Base-by-base conservation (phyloP, 1,140 invertebrate genomes). In the Drosophila bipectinata region DNA sequence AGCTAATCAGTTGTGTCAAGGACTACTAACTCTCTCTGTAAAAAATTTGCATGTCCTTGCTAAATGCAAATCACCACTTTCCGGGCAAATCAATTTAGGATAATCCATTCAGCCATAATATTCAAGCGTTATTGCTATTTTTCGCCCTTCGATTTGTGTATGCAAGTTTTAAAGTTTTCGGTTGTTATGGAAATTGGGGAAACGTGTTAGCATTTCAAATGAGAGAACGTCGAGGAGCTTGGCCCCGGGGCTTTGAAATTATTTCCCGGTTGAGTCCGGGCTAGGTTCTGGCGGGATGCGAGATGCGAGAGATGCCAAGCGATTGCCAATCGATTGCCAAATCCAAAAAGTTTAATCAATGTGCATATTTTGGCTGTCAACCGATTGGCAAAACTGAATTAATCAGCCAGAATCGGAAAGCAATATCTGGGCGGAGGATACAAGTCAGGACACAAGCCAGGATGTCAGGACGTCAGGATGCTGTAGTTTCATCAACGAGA, bases 121-220 rank as follows among this genome's bases (percentile, higher is more conserved):
- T 52, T 9, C 39, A 15, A 15, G 8, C 48, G 56, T 39, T 60
- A 51, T 68, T 76, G 49, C 39, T 14, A 67, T 54, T 58, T 53
- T 58, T 57, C 55, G 49, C 60, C 51, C 59, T 73, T 63, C 39
- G 60, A 53, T 66, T 58, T 74, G 63, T 73, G 51, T 62, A 51
- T 73, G 52, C 37, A 63, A 74, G 59, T 54, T 76, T 75, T 76
- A 75, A 76, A 76, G 61, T 76, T 76, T 76, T 67, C 48, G 72
- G 53, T 54, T 75, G 62, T 67, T 54, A 75, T 74, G 53, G 62
- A 58, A 58, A 75, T 67, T 59, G 72, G 60, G 61, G 30, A 74
- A 75, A 74, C 72, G 72, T 76, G 72, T 76, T 76, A 75, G 72
- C 72, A 76, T 76, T 76, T 75, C 72, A 76, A 76, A 76, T 76